Evolutionary conservation across 2,797 vertebrate genomes (phyloP), one percentile per base, ranked within the genome.

Genomic region (Neoniphon sammara): DNA sequence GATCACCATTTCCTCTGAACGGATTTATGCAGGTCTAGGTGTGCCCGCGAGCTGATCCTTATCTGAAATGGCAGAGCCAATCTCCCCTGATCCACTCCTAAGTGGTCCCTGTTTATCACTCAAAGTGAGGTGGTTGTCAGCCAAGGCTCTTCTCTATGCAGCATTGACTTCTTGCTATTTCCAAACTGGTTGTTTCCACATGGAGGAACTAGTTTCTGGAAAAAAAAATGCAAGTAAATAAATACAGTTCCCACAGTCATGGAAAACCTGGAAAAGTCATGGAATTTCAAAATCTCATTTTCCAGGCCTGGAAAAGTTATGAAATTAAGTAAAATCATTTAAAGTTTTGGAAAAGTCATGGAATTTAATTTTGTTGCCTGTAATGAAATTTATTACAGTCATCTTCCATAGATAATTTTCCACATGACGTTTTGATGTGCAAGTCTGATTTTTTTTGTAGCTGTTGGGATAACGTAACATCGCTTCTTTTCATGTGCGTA

Each of bases 41-140:
- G 89, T 88, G 91, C 92, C 87, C 75, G 78, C 83, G 34, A 91
- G 90, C 87, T 89, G 89, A 94, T 92, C 85, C 86, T 90, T 90
- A 93, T 93, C 92, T 88, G 83, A 89, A 91, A 89, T 86, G 88
- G 88, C 85, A 88, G 87, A 90, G 85, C 86, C 89, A 88, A 90
- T 92, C 91, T 93, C 87, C 81, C 81, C 87, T 90, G 89, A 93
- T 93, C 89, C 89, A 85, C 85, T 91, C 88, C 90, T 91, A 92
- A 92, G 91, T 91, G 91, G 87, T 88, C 85, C 84, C 86, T 91
- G 91, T 93, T 93, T 93, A 91, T 93, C 91, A 91, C 89, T 93
- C 90, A 88, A 82, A 91, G 86, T 81, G 84, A 82, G 87, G 83
- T 75, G 80, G 84, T 90, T 91, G 88, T 88, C 90, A 91, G 87